phyloP scores from a whole-genome alignment of 2,797 vertebrate species.

The Molothrus ater region DNA sequence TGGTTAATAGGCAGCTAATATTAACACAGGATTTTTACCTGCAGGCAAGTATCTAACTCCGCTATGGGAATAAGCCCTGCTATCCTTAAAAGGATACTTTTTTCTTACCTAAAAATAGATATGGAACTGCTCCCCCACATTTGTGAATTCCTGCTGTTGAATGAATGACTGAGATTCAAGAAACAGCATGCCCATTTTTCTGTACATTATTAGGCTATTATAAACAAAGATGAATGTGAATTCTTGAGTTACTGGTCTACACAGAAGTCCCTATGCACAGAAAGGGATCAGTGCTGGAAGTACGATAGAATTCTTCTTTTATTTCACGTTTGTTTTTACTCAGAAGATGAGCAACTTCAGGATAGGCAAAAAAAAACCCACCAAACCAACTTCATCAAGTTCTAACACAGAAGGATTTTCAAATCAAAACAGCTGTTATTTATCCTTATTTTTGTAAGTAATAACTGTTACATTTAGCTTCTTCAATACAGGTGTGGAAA shows the following conservation, averaged over 20 bases:
- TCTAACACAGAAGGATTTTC: not conserved
- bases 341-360: not conserved
- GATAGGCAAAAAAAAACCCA: not conserved
- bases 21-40: not conserved
- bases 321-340: not conserved
- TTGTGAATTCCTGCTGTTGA: not conserved
- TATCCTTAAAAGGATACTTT: constrained; percentile 15
- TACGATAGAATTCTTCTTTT: not conserved
- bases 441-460: not conserved
- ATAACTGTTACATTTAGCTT: not conserved
- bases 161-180: not conserved
- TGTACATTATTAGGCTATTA: not conserved
- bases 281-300: not conserved
- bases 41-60: not conserved
- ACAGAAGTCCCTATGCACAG: not conserved
- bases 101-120: constrained; percentile 24
- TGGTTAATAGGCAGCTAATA: not conserved
- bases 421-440: not conserved
- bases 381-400: not conserved
- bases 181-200: not conserved
- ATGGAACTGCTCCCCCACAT: not conserved
- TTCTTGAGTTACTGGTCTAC: not conserved
- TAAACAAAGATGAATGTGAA: not conserved
- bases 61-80: not conserved
- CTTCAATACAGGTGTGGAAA: not conserved